Base-by-base conservation (phyloP, 2,888 invertebrate genomes). In the Himalopsyche tibetana region DNA sequence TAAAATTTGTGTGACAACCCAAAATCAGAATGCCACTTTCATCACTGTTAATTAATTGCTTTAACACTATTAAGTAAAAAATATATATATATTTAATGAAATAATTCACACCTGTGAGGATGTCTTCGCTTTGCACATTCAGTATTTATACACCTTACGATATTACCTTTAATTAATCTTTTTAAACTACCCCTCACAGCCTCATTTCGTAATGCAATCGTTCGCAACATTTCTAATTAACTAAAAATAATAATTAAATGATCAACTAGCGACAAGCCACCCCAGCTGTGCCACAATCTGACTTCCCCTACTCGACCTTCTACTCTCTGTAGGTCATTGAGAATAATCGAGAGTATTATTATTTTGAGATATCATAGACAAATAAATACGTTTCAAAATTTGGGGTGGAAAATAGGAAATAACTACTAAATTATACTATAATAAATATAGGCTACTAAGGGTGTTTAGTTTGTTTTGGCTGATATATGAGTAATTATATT, bases 121-220 rank as follows among this genome's bases (percentile, higher is more conserved):
- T 93, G 92, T 92, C 94, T 94, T 91, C 94, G 94, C 92, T 94
- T 94, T 89, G 93, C 91, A 91, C 95, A 93, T 92, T 95, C 94
- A 89, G 94, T 93, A 89, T 93, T 93, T 89, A 95, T 89, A 91
- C 94, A 94, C 92, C 95, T 94, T 88, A 94, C 91, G 89, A 93
- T 91, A 91, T 94, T 95, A 88, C 92, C 91, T 90, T 94, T 92
- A 89, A 94, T 90, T 89, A 93, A 92, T 92, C 94, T 94, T 91
- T 94, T 94, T 82, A 95, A 91, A 90, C 94, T 92, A 90, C 94
- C 93, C 90, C 94, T 95, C 90, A 96, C 91, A 90, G 95, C 91
- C 91, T 95, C 95, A 91, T 95, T 95, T 93, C 96, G 95, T 91
- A 94, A 92, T 90, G 94, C 92, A 90, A 96, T 94, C 92, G 95